Conservation (phyloP, 2,888 invertebrate species). For the Drosophila leonis region DNA sequence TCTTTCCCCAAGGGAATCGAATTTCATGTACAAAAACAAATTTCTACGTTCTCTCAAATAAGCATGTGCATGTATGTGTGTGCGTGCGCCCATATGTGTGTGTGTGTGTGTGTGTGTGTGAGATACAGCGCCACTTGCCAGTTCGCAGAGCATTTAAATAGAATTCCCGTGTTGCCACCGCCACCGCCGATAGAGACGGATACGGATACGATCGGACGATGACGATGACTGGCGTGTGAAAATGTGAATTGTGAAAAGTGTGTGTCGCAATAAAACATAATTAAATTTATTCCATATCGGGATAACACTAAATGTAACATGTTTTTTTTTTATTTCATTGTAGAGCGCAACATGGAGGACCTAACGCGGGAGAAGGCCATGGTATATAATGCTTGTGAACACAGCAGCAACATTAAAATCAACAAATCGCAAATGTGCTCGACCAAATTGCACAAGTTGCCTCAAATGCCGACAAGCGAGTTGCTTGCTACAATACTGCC, state of each 20-base stretch:
- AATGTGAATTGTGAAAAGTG: slow-evolving; percentile 9
- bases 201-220: slow-evolving; percentile 19
- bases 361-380: slow-evolving; percentile 64
- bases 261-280: slow-evolving; percentile 9
- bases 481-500: slow-evolving; percentile 23
- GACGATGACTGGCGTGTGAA: slow-evolving; percentile 51
- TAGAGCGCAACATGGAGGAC: slow-evolving; percentile 84
- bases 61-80: slow-evolving; percentile 6
- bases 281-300: slow-evolving; percentile 15
- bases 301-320: neutral
- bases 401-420: slow-evolving; percentile 33
- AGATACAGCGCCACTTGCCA: slow-evolving; percentile 69
- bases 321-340: slow-evolving; percentile 31
- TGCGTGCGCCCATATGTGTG: slow-evolving; percentile 19
- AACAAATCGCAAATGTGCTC: slow-evolving; percentile 35
- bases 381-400: slow-evolving; percentile 47
- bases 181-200: slow-evolving; percentile 37
- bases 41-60: slow-evolving; percentile 38
- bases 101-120: slow-evolving; percentile 31
- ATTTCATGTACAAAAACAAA: slow-evolving; percentile 82
- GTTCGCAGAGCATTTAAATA: slow-evolving; percentile 72
- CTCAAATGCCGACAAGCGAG: slow-evolving; percentile 26
- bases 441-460: slow-evolving; percentile 24
- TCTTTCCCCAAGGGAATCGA: slow-evolving; percentile 82
- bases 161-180: slow-evolving; percentile 63